Base-by-base conservation (phyloP, 2,797 vertebrate genomes). In the Molossus molossus region DNA sequence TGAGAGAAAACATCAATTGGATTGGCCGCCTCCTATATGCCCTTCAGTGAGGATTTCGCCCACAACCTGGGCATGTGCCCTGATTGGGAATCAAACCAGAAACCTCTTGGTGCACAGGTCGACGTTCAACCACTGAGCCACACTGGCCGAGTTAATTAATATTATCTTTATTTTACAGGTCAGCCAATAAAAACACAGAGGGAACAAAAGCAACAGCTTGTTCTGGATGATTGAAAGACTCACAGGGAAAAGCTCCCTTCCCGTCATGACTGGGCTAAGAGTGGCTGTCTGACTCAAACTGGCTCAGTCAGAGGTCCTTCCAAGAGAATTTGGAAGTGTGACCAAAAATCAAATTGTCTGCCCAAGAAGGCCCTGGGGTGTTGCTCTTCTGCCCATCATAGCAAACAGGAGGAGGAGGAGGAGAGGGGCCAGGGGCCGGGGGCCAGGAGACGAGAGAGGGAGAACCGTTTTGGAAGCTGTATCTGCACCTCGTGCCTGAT, bases 81-180 rank as follows among this genome's bases (percentile, higher is more conserved):
- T 45, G 40, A 45, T 3, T 6, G 40, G 40, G 40, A 45, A 45
- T 45, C 40, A 6, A 45, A 45, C 40, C 6, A 6, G 40, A 5
- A 4, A 45, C 40, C 40, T 45, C 40, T 45, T 45, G 6, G 40
- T 45, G 40, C 40, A 45, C 6, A 3, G 40, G 40, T 45, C 40
- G 4, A 45, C 40, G 40, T 6, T 45, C 40, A 45, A 45, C 40
- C 40, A 45, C 40, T 45, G 40, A 45, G 40, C 40, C 40, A 45
- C 40, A 45, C 40, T 45, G 40, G 40, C 40, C 40, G 40, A 25
- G 10, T 4, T 29, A 65, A 65, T n/a, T 29, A 65, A 65, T 93
- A 27, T 76, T 50, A 93, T 90, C 60, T 48, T 87, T 75, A 82
- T 80, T 95, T 97, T 58, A 13, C 10, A 87, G 13, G 55, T 69